Percentiles rank a stretch among this genome's conserved stretches.
These are phyloP conservation scores for Bhutanitis thaidina DNA, from an alignment of 2,888 invertebrate genomes.

Conservation along the genomic window DNA sequence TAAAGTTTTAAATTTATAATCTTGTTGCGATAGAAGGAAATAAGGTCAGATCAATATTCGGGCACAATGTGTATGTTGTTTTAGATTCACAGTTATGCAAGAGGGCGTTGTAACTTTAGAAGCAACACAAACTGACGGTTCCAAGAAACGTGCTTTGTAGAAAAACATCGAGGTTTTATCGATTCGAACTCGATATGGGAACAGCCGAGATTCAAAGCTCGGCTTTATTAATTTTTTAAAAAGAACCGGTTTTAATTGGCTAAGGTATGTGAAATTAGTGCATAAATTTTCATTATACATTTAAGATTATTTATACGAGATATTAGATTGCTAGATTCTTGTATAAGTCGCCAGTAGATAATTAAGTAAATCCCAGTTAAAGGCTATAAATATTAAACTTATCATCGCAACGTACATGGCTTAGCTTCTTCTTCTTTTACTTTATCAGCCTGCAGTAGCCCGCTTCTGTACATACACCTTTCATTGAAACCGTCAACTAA, in stretches of 20 bases:
- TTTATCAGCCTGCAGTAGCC: no score
- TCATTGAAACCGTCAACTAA: no score
- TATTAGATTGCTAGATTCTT: no score
- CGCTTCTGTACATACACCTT: no score
- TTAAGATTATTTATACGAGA: neutral
- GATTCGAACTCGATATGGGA: slow-evolving; percentile 65
- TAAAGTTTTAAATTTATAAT: neutral
- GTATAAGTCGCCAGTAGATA: no score
- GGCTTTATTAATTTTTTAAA: slow-evolving; percentile 30
- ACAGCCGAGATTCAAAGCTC: slow-evolving; percentile 58
- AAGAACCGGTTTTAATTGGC: slow-evolving; percentile 14
- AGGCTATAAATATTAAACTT: no score
- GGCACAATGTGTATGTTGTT: slow-evolving; percentile 52
- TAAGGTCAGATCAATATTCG: slow-evolving; percentile 63
- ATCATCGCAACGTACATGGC: no score
- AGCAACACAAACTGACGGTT: slow-evolving; percentile 44
- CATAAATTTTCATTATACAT: neutral
- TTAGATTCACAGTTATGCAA: slow-evolving; percentile 60
- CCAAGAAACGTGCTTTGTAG: slow-evolving; percentile 72
- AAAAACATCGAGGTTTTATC: slow-evolving; percentile 70
- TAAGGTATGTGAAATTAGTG: neutral
- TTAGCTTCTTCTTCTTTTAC: no score
- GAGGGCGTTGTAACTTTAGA: slow-evolving; percentile 59
- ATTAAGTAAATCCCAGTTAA: no score
- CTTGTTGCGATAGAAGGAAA: slow-evolving; percentile 42